Evolutionary conservation across 2,888 invertebrate species (phyloP), one percentile per base, ranked within the genome.

Genomic region (Margaritifera margaritifera): DNA sequence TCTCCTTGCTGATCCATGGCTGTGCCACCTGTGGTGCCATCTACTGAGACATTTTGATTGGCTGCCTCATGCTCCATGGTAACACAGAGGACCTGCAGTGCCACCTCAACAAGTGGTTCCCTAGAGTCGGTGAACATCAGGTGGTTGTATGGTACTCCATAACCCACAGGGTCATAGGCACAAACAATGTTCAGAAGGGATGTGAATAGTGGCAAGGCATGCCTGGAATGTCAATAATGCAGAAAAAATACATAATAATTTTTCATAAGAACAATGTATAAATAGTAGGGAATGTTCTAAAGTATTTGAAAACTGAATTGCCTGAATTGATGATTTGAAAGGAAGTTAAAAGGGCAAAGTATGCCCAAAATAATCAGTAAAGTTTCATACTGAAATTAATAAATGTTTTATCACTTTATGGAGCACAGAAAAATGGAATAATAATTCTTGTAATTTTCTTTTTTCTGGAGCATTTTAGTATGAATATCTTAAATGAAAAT

Each of bases 91-190:
- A 90, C 88, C 78, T 89, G 89, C 25, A 88, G 78, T 2, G 87
- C 85, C 19, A 84, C 81, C 73, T 99, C 98, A 0, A 99, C 99
- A 19, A 99, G 91, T 0, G 97, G 96, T 88, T 99, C 99, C 57
- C 96, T 91, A 0, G 95, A 94, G 90, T 99, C 99, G 4, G 94
- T 93, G 89, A 99, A 99, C 71, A 99, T 90, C 62, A 99, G 92
- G 89, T 99, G 99, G 92, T 99, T 99, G 91, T 99, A 99, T 0
- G 99, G 99, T 62, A 93, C 84, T 2, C 99, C 99, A 77, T 97
- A 93, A 0, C 99, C 99, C n/a, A 98, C 96, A 0, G 99, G 99
- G 91, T 99, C 98, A 90, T 99, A 99, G 0, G 97, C 95, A 88
- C 97, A 98, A 15, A 99, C 96, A 0, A 97, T 95, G 91, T 99